phyloP scores from a whole-genome alignment of 2,797 vertebrate genomes.

The Sciaenops ocellatus region DNA sequence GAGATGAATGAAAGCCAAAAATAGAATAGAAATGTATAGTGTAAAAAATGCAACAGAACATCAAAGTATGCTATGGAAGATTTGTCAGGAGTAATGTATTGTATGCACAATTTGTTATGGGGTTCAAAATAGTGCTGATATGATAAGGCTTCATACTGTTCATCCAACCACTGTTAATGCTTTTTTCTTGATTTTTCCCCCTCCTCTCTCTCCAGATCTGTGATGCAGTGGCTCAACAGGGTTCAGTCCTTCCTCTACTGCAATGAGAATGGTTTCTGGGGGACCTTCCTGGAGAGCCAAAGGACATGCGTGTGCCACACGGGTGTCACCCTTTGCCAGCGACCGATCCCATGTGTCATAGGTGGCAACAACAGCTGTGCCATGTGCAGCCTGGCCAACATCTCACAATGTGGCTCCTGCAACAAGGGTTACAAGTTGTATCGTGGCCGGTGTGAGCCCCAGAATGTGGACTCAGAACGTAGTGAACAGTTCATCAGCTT shows the following conservation, averaged over 20 bases:
- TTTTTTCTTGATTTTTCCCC: slow-evolving; percentile 21
- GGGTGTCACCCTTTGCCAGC: slow-evolving; percentile 94
- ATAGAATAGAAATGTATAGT: neutral
- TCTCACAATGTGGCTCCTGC: slow-evolving; percentile 98
- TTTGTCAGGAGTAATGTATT: neutral
- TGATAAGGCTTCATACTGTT: neutral
- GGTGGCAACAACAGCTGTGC: slow-evolving; percentile 99
- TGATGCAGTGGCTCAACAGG: slow-evolving; percentile 98
- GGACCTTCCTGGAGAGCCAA: slow-evolving; percentile 97
- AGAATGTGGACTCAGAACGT: slow-evolving; percentile 99
- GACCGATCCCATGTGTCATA: slow-evolving; percentile 97
- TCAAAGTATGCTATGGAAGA: neutral
- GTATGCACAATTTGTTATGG: neutral
- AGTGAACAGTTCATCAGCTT: slow-evolving; percentile 99
- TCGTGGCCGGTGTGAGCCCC: slow-evolving; percentile 96
- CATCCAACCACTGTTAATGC: slow-evolving; percentile 39
- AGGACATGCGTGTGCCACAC: slow-evolving; percentile 97
- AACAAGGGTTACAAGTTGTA: slow-evolving; percentile 99
- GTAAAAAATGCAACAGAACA: neutral
- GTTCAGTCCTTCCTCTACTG: slow-evolving; percentile 99
- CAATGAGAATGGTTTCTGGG: slow-evolving; percentile 99
- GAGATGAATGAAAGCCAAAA: neutral
- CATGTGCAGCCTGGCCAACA: slow-evolving; percentile 99
- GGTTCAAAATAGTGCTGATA: neutral
- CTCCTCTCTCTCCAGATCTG: slow-evolving; percentile 85